Conservation (phyloP, 2,888 invertebrate genomes). For the Eudemis profundana region DNA sequence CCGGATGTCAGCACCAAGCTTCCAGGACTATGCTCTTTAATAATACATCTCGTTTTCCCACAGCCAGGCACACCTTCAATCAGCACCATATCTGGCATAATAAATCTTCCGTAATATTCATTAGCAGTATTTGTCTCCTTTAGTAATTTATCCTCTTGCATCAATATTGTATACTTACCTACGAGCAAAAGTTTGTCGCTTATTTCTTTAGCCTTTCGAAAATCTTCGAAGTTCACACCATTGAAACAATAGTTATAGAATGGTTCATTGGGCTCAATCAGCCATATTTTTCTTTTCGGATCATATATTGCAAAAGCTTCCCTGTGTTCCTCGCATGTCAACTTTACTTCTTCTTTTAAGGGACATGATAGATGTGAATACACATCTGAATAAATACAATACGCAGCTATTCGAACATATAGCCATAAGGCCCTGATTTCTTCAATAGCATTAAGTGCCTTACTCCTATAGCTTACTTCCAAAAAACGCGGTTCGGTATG, state of each 20-base stretch:
- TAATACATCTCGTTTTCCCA: slow-evolving; percentile 33
- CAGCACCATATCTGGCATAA: slow-evolving; percentile 2
- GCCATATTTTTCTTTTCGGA: slow-evolving; percentile 6
- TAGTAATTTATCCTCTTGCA: slow-evolving; percentile 37
- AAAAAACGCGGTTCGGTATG: too few species aligned
- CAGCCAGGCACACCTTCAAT: slow-evolving; percentile 36
- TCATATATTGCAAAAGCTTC: slow-evolving; percentile 30
- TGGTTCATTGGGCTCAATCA: slow-evolving; percentile 10
- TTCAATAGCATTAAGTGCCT: slow-evolving; percentile 30
- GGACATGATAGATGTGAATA: slow-evolving; percentile 23
- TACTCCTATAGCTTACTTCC: too few species aligned
- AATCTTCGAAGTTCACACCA: slow-evolving; percentile 26
- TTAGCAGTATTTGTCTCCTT: neutral
- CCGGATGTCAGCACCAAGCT: slow-evolving; percentile 36
- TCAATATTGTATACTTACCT: slow-evolving; percentile 34
- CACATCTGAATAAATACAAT: slow-evolving; percentile 9
- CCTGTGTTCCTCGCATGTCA: slow-evolving; percentile 14
- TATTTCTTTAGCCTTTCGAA: slow-evolving; percentile 3
- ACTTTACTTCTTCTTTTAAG: neutral
- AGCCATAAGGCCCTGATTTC: slow-evolving; percentile 33
- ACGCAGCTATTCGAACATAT: slow-evolving; percentile 22
- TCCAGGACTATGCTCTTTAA: slow-evolving; percentile 13
- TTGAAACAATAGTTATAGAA: slow-evolving; percentile 29
- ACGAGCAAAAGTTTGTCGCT: slow-evolving; percentile 26
- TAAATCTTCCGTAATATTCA: neutral